A percentile compares a stretch with the other conserved stretches of the same genome.
Evolutionary conservation across 2,113 vertebrate species (phyloP).

Genomic region (Brachyhypopomus occidentalis): DNA sequence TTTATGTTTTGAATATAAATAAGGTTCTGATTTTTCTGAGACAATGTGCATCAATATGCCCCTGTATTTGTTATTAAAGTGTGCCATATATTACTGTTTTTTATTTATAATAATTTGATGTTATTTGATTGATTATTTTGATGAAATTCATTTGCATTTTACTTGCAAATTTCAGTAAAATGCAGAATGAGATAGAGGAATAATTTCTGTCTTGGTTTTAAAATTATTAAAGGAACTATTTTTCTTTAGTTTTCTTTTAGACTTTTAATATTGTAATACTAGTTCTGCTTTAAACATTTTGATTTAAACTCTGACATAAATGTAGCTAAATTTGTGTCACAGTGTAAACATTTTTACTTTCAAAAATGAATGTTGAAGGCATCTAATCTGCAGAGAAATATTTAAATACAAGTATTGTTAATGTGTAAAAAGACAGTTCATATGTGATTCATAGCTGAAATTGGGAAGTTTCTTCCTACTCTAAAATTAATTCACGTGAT

Average conservation of each 20-base stretch:
- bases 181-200: too few species aligned
- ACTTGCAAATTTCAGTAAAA: too few species aligned
- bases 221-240: too few species aligned
- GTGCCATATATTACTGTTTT: background rate
- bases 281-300: background rate
- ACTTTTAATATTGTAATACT: background rate
- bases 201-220: too few species aligned
- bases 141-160: too few species aligned
- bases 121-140: background rate
- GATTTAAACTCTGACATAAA: too few species aligned
- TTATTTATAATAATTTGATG: background rate
- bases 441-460: slow-evolving; percentile 11
- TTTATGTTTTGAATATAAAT: too few species aligned
- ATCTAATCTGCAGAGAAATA: background rate
- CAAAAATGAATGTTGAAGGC: background rate
- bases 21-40: too few species aligned
- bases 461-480: slow-evolving; percentile 40
- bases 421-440: background rate
- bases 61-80: too few species aligned
- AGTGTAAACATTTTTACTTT: background rate
- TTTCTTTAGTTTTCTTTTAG: too few species aligned
- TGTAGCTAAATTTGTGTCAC: too few species aligned
- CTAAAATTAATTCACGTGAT: slow-evolving; percentile 57
- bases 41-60: too few species aligned
- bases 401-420: background rate